phyloP scores from a whole-genome alignment of 2,113 vertebrate species.

The Poecile atricapillus region DNA sequence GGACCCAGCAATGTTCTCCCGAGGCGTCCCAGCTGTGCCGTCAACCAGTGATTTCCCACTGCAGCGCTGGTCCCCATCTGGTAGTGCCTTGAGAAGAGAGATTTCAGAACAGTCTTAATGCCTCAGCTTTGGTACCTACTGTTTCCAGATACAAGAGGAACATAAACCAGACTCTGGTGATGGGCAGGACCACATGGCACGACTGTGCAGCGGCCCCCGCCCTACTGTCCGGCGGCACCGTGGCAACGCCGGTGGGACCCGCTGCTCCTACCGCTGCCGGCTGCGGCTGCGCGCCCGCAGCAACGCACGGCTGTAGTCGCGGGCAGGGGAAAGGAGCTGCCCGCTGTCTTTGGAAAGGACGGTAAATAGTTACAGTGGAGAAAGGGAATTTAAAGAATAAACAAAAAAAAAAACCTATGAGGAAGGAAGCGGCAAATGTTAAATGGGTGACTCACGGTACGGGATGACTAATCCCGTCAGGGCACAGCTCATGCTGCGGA shows the following conservation, averaged over 20 bases:
- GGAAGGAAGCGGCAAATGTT: constrained; percentile 53
- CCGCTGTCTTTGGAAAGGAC: not conserved
- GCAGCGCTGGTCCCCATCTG: not conserved
- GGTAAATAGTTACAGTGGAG: not conserved
- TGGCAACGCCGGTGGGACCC: not conserved
- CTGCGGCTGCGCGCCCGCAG: not conserved
- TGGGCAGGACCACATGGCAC: not conserved
- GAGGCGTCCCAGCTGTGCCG: rapidly evolving
- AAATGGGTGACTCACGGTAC: not conserved
- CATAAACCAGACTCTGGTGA: not conserved
- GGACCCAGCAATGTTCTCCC: not conserved
- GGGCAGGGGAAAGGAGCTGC: not conserved
- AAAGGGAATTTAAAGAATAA: not conserved
- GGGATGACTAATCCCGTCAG: constrained; percentile 37
- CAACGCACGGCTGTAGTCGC: rapidly evolving
- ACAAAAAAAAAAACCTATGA: not conserved
- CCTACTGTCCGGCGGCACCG: not conserved
- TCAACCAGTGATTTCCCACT: rapidly evolving
- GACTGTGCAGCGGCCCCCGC: not conserved
- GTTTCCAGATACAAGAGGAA: not conserved
- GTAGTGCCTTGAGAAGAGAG: not conserved
- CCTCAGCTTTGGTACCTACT: not conserved
- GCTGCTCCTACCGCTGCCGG: not conserved
- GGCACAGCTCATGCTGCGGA: not conserved
- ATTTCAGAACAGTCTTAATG: not conserved